These are phyloP conservation scores for Drosophila nigricruria DNA, from an alignment of 2,888 invertebrate genomes.

Conservation along the genomic window DNA sequence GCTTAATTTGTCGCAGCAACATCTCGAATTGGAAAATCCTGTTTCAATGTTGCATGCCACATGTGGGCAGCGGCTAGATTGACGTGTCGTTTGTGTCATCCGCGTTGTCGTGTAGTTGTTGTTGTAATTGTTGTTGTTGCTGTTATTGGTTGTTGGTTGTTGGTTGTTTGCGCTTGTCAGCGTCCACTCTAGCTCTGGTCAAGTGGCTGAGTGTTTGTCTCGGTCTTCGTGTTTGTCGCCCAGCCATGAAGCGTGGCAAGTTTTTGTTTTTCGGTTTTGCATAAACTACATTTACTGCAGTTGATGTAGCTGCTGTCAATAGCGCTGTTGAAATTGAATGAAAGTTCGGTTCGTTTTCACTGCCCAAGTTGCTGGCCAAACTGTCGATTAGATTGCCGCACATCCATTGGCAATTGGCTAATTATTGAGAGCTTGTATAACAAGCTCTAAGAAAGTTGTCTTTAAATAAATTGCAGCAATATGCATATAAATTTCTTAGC, in stretches of 20 bases:
- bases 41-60: conserved; percentile 69
- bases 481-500: conserved; percentile 2
- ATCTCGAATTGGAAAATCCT: conserved; percentile 71
- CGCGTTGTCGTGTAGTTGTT: conserved; percentile 45
- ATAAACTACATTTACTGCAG: conserved; percentile 51
- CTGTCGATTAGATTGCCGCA: conserved; percentile 63
- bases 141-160: conserved; percentile 29
- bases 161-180: conserved; percentile 50
- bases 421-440: conserved; percentile 50
- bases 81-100: conserved; percentile 79
- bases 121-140: conserved; percentile 34
- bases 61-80: conserved; percentile 75
- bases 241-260: conserved; percentile 51
- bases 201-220: conserved; percentile 57
- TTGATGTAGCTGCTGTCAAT: conserved; percentile 40
- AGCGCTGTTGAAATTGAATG: conserved; percentile 62
- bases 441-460: conserved; percentile 36
- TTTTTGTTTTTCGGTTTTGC: conserved; percentile 52
- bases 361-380: conserved; percentile 60
- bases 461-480: conserved; percentile 11
- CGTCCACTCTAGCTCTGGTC: conserved; percentile 44
- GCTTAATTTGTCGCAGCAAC: conserved; percentile 77
- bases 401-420: conserved; percentile 52
- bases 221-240: conserved; percentile 43
- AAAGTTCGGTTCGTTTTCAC: conserved; percentile 73